Evolutionary conservation across 2,888 invertebrate genomes (phyloP).

Genomic region (Baccha elongata): DNA sequence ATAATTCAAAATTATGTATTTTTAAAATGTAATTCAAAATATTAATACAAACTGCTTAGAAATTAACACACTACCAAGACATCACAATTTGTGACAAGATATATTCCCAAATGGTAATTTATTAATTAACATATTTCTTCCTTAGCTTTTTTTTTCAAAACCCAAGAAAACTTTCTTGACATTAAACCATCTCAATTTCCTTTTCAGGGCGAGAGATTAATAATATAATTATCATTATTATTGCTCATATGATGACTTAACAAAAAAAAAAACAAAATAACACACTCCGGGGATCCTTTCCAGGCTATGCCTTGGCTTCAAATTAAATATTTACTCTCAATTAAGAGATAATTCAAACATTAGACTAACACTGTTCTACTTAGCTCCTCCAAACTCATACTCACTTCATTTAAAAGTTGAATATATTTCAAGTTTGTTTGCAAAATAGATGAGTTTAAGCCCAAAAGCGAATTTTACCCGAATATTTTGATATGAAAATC

Average conservation of each 20-base stretch:
- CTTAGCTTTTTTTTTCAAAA: not conserved
- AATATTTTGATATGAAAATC: not conserved
- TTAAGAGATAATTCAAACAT: constrained; percentile 67
- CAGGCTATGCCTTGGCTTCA: constrained; percentile 16
- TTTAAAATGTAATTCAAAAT: no score
- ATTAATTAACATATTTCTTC: not conserved
- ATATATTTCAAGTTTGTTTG: constrained; percentile 23
- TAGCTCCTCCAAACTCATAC: not conserved
- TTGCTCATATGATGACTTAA: constrained; percentile 27
- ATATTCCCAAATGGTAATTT: not conserved
- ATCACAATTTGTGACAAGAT: not conserved
- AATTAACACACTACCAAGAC: no score
- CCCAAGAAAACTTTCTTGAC: not conserved
- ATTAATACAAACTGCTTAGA: no score
- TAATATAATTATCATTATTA: constrained; percentile 37
- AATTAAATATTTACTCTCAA: constrained; percentile 70
- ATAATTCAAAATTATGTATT: no score
- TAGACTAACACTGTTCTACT: constrained; percentile 28
- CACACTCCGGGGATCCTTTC: constrained; percentile 4
- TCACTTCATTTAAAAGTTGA: constrained; percentile 12
- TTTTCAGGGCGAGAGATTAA: not conserved
- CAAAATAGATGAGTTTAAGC: constrained; percentile 47
- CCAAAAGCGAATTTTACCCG: not conserved
- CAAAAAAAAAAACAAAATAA: not conserved
- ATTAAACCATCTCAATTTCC: not conserved